These are phyloP conservation scores for Tribolium freemani DNA, from an alignment of 2,888 invertebrate species.

Conservation along the genomic window DNA sequence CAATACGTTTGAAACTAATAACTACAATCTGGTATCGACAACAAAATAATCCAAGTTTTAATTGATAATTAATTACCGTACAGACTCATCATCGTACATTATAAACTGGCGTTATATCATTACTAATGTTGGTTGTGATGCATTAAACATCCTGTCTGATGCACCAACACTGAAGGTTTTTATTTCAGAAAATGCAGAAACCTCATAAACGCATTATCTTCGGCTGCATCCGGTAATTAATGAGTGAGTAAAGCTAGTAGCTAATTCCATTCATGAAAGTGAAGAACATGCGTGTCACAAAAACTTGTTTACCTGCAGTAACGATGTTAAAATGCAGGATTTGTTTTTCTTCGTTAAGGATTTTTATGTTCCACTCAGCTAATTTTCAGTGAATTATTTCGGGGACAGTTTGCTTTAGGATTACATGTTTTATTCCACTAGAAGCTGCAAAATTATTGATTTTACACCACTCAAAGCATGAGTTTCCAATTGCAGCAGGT, in stretches of 20 bases:
- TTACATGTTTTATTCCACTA: neutral
- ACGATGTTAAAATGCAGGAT: neutral
- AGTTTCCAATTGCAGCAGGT: neutral
- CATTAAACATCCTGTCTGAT: conserved; percentile 21
- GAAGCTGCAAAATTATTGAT: neutral
- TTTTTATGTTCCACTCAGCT: too few species aligned
- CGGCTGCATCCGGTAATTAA: conserved; percentile 27
- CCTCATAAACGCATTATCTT: conserved; percentile 4
- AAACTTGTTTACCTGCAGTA: conserved; percentile 3
- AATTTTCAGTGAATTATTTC: neutral
- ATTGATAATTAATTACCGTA: conserved; percentile 44
- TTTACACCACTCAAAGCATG: neutral
- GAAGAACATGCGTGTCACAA: conserved; percentile 10
- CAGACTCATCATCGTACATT: conserved; percentile 18
- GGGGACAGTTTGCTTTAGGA: neutral
- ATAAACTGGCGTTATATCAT: conserved; percentile 28
- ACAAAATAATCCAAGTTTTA: conserved; percentile 39
- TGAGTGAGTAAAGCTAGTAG: conserved; percentile 22
- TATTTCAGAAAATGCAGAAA: conserved; percentile 13
- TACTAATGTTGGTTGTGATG: conserved; percentile 12
- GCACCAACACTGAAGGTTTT: conserved; percentile 1
- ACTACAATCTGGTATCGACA: conserved; percentile 42
- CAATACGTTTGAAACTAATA: conserved; percentile 27
- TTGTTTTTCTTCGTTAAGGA: neutral
- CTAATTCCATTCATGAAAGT: conserved; percentile 19